phyloP scores from a whole-genome alignment of 2,888 invertebrate genomes.

The Eremobia ochroleuca region DNA sequence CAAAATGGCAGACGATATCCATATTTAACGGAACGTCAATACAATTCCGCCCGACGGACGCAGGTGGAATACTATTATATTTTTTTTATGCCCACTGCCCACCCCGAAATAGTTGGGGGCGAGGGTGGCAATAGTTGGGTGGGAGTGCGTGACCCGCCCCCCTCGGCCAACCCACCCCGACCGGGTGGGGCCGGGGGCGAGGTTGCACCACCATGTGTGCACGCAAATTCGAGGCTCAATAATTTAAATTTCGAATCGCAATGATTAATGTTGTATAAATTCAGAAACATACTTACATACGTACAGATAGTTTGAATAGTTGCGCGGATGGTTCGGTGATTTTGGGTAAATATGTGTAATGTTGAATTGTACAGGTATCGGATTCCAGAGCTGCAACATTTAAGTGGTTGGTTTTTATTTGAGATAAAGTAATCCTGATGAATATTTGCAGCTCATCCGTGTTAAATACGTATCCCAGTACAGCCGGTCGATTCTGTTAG shows the following conservation, averaged over 20 bases:
- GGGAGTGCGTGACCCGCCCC: constrained; percentile 83
- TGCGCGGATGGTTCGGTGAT: constrained; percentile 15
- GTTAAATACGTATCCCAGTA: not conserved
- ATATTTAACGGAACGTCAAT: constrained; percentile 86
- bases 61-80: constrained; percentile 89
- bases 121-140: constrained; percentile 82
- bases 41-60: constrained; percentile 84
- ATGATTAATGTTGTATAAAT: constrained; percentile 87
- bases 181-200: constrained; percentile 64
- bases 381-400: constrained; percentile 11
- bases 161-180: constrained; percentile 67
- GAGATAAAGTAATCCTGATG: not conserved
- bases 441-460: not conserved
- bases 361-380: not conserved
- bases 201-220: constrained; percentile 87
- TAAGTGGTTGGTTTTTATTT: constrained; percentile 20
- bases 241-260: constrained; percentile 90
- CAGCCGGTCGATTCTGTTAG: too few species aligned
- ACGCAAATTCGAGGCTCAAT: constrained; percentile 89
- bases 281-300: constrained; percentile 67
- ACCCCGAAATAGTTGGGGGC: constrained; percentile 88
- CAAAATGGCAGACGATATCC: constrained; percentile 87
- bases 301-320: constrained; percentile 49
- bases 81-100: constrained; percentile 86
- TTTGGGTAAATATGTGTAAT: constrained; percentile 33